A percentile compares a stretch with the other conserved stretches of the same genome.
phyloP scores from a whole-genome alignment of 2,888 invertebrate species.

The Pseudanteris insignis region DNA sequence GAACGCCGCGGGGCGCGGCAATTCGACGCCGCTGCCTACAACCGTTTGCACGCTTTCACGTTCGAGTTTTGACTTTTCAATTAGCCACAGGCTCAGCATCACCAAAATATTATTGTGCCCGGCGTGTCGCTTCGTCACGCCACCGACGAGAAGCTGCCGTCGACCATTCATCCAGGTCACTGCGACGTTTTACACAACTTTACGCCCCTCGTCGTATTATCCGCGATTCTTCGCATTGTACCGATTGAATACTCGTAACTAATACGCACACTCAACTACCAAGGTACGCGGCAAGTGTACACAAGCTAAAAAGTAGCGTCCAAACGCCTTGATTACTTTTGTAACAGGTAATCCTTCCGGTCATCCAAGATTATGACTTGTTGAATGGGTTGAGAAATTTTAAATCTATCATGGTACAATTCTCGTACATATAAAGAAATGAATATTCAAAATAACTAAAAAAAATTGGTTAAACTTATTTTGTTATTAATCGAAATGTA shows the following conservation, averaged over 20 bases:
- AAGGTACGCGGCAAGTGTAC: too few species aligned
- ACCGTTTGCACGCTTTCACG: slow-evolving; percentile 58
- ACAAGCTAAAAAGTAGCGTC: too few species aligned
- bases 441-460: too few species aligned
- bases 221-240: slow-evolving; percentile 12
- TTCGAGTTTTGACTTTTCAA: slow-evolving; percentile 64
- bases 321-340: too few species aligned
- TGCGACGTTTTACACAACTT: slow-evolving; percentile 10
- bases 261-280: slow-evolving; percentile 4
- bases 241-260: slow-evolving; percentile 7
- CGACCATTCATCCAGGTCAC: slow-evolving; percentile 1
- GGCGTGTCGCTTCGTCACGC: slow-evolving; percentile 52
- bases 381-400: too few species aligned
- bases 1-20: slow-evolving; percentile 30
- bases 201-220: slow-evolving; percentile 17
- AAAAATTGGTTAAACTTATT: too few species aligned
- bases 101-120: slow-evolving; percentile 64
- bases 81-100: slow-evolving; percentile 64
- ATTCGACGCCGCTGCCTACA: too few species aligned
- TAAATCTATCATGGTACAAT: too few species aligned
- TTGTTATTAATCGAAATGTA: too few species aligned
- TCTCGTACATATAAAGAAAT: too few species aligned
- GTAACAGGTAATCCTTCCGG: too few species aligned
- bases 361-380: too few species aligned
- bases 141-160: slow-evolving; percentile 14